Conservation (phyloP, 2,113 vertebrate species). For the Eolophus roseicapilla region DNA sequence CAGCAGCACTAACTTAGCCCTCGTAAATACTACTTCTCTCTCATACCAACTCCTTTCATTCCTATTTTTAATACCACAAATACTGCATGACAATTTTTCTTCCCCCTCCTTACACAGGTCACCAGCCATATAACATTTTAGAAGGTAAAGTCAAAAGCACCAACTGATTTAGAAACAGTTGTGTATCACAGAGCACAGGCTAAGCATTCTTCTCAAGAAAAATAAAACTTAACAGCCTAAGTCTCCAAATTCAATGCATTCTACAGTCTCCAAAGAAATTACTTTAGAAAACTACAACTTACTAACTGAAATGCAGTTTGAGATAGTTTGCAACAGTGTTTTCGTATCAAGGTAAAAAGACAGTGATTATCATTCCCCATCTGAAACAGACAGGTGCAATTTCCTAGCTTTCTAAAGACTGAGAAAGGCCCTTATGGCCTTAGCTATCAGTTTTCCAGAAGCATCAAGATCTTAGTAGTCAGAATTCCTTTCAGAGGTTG, state of each 20-base stretch:
- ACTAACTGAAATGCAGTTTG: neutral
- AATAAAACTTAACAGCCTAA: neutral
- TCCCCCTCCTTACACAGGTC: neutral
- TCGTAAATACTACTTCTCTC: neutral
- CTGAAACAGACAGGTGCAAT: neutral
- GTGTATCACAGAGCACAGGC: fast-evolving
- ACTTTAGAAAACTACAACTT: neutral
- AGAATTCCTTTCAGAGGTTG: neutral
- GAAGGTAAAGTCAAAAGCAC: neutral
- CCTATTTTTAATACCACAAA: neutral
- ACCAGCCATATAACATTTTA: neutral
- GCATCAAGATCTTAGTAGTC: neutral
- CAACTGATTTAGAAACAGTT: neutral
- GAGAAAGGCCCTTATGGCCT: neutral
- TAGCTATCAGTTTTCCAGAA: neutral
- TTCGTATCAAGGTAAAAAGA: neutral
- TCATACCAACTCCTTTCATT: neutral
- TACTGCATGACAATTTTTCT: neutral
- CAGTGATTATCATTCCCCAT: neutral
- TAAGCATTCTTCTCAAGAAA: neutral
- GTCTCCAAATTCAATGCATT: neutral
- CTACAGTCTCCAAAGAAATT: neutral
- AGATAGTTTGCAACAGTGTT: neutral
- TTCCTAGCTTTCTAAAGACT: neutral
- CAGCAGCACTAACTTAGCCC: neutral